phyloP scores from a whole-genome alignment of 2,797 vertebrate species.

The Pseudochirops corinnae region DNA sequence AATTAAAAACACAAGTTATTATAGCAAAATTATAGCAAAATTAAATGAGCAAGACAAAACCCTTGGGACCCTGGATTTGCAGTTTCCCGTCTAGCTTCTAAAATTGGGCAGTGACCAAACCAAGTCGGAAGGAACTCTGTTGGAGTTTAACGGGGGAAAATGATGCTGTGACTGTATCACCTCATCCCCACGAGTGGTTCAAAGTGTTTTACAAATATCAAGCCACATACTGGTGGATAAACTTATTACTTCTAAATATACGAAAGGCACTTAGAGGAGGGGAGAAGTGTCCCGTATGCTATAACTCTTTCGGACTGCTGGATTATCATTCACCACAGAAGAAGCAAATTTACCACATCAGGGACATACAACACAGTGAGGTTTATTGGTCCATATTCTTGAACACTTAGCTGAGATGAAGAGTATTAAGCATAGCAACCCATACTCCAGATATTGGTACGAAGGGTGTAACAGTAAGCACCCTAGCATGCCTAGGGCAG shows the following conservation, averaged over 20 bases:
- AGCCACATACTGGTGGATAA: conserved; percentile 40
- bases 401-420: neutral
- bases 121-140: conserved; percentile 13
- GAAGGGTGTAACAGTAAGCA: too few relatives aligned
- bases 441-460: neutral
- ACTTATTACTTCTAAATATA: conserved; percentile 26
- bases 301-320: conserved; percentile 48
- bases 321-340: conserved; percentile 2
- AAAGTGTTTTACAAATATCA: conserved; percentile 56
- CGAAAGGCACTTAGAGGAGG: conserved; percentile 24
- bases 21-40: conserved; percentile 54
- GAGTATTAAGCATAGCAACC: neutral
- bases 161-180: neutral
- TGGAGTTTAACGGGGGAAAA: conserved; percentile 25
- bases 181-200: conserved; percentile 14
- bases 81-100: conserved; percentile 65
- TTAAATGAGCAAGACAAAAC: conserved; percentile 40
- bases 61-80: conserved; percentile 39
- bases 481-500: too few relatives aligned
- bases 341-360: conserved; percentile 28
- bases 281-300: neutral
- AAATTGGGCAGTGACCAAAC: conserved; percentile 45
- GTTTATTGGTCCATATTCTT: neutral
- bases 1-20: conserved; percentile 60
- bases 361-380: neutral